A percentile compares a stretch with the other conserved stretches of the same genome.
These are phyloP conservation scores for Acronicta leporina DNA, from an alignment of 2,888 invertebrate species.

Conservation along the genomic window DNA sequence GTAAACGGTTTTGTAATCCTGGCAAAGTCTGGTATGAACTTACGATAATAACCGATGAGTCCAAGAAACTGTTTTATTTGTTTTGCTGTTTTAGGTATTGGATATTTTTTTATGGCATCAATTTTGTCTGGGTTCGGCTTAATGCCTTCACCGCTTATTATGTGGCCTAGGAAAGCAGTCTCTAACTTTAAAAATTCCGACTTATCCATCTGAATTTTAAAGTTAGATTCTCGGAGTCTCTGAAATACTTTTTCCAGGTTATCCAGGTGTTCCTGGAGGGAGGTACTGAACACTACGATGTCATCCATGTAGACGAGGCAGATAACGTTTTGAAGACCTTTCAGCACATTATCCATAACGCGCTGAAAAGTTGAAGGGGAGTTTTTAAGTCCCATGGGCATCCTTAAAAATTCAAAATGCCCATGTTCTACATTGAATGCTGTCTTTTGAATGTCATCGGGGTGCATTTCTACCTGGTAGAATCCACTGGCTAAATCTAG, in stretches of 20 bases:
- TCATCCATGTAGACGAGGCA: slow-evolving; percentile 7
- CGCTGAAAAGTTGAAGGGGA: neutral
- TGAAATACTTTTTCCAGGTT: slow-evolving; percentile 7
- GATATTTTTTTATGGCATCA: slow-evolving; percentile 5
- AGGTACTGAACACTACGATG: neutral
- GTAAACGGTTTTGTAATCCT: neutral
- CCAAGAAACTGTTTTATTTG: slow-evolving; percentile 11
- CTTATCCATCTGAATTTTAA: slow-evolving; percentile 4
- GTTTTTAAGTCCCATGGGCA: slow-evolving; percentile 4
- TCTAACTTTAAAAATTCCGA: slow-evolving; percentile 2
- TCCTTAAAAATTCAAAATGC: slow-evolving; percentile 8
- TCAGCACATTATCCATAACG: slow-evolving; percentile 4
- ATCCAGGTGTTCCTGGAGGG: slow-evolving; percentile 6
- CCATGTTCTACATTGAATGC: slow-evolving; percentile 8
- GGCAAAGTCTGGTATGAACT: slow-evolving; percentile 7
- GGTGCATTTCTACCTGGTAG: neutral
- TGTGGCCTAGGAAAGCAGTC: slow-evolving; percentile 4
- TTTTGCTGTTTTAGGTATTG: slow-evolving; percentile 1
- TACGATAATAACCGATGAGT: slow-evolving; percentile 3
- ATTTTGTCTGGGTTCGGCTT: slow-evolving; percentile 16
- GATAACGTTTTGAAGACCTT: neutral
- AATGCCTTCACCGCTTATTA: neutral
- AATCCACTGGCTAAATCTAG: slow-evolving; percentile 3
- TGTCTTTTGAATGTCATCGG: slow-evolving; percentile 2
- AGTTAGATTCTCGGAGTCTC: slow-evolving; percentile 1